Conservation (phyloP, 2,113 vertebrate species). For the Syngnathus typhle region DNA sequence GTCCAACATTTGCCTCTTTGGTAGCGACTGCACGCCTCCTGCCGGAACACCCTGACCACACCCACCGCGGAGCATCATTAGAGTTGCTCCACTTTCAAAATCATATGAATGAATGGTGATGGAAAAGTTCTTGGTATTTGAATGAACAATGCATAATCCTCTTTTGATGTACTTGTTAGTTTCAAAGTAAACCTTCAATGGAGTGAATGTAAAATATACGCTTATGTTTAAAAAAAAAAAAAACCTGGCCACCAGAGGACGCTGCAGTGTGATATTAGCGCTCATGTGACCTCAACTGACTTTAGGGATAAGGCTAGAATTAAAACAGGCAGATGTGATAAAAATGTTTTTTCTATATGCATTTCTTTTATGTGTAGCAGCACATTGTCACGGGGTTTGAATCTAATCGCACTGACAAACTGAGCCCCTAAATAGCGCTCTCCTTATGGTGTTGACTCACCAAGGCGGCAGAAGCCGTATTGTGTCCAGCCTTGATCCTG, state of each 20-base stretch:
- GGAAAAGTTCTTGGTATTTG: neutral
- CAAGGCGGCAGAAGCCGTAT: conserved; percentile 76
- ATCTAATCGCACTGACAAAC: too few species aligned
- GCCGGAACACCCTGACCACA: conserved; percentile 65
- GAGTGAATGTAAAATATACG: too few species aligned
- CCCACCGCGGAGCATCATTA: neutral
- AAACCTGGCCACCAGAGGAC: conserved; percentile 44
- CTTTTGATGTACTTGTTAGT: too few species aligned
- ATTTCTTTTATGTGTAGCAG: neutral
- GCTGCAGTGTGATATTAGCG: conserved; percentile 19
- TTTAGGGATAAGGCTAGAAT: conserved; percentile 24
- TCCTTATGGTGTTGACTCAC: conserved; percentile 67
- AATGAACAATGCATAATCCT: neutral
- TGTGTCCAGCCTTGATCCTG: conserved; percentile 95
- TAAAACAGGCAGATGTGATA: conserved; percentile 8
- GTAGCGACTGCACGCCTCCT: conserved; percentile 82
- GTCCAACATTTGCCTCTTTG: conserved; percentile 90
- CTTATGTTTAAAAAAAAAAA: too few species aligned
- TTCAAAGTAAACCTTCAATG: too few species aligned
- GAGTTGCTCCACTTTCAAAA: neutral
- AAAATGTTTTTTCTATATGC: neutral
- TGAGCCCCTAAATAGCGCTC: too few species aligned
- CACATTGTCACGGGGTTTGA: neutral
- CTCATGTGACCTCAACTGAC: conserved; percentile 13
- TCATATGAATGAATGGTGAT: neutral